Conservation (phyloP, 2,113 vertebrate species). For the Lophochroa leadbeateri region DNA sequence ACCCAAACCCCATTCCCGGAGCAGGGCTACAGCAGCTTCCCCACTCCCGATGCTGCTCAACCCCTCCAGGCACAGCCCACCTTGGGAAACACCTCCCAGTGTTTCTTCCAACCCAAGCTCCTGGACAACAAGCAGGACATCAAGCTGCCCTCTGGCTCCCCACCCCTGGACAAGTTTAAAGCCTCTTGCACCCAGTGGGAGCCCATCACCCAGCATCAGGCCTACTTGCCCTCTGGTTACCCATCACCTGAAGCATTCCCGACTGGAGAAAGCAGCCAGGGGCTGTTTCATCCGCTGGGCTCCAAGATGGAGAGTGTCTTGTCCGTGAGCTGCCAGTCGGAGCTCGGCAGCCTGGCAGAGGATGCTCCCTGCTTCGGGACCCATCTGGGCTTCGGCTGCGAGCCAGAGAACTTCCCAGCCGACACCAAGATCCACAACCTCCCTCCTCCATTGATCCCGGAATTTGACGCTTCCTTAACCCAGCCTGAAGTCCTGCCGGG, state of each 20-base stretch:
- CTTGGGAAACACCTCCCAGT: conserved; percentile 73
- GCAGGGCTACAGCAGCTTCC: conserved; percentile 75
- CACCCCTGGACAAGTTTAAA: conserved; percentile 85
- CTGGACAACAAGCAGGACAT: conserved; percentile 84
- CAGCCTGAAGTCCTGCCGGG: conserved; percentile 12
- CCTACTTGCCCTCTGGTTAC: conserved; percentile 77
- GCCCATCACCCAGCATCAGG: conserved; percentile 75
- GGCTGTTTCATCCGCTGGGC: conserved; percentile 65
- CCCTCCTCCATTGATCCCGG: neutral
- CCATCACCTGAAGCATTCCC: conserved; percentile 68
- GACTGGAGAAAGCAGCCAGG: neutral
- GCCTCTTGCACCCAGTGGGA: conserved; percentile 88
- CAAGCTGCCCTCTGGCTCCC: conserved; percentile 76
- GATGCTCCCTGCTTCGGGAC: conserved; percentile 46
- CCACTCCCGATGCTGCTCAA: conserved; percentile 69
- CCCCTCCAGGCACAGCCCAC: conserved; percentile 74
- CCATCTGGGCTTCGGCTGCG: conserved; percentile 51
- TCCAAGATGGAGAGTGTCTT: conserved; percentile 76
- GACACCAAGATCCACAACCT: conserved; percentile 50
- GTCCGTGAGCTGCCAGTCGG: conserved; percentile 70
- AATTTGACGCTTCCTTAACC: conserved; percentile 33
- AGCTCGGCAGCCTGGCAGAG: conserved; percentile 52
- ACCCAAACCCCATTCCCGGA: conserved; percentile 69
- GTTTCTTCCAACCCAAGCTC: conserved; percentile 76
- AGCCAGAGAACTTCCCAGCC: conserved; percentile 1